phyloP scores from a whole-genome alignment of 2,113 vertebrate genomes.

The Noctilio leporinus region DNA sequence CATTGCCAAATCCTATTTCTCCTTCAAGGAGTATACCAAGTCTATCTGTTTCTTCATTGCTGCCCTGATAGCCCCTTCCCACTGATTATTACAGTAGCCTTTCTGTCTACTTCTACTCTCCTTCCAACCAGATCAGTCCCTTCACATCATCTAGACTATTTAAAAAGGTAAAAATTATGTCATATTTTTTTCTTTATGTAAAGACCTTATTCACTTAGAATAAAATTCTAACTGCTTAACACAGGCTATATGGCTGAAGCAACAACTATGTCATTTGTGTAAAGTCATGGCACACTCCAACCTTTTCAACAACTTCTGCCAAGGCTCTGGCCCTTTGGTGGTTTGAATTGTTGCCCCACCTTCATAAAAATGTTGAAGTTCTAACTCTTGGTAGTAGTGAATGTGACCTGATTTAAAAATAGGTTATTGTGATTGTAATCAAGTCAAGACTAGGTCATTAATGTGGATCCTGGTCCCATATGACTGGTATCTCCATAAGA shows the following conservation, averaged over 20 bases:
- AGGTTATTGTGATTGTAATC: neutral
- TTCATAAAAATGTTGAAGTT: neutral
- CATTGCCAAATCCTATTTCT: neutral
- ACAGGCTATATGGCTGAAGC: accelerated
- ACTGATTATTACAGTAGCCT: accelerated
- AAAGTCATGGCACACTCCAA: neutral
- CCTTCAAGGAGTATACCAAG: neutral
- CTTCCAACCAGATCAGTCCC: neutral
- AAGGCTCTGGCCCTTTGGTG: too few relatives aligned
- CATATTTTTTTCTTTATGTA: too few relatives aligned
- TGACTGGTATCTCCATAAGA: neutral
- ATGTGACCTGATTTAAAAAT: neutral
- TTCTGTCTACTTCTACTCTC: neutral
- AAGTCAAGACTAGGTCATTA: neutral
- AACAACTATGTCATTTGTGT: accelerated
- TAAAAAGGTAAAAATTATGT: neutral
- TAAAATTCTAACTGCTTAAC: neutral
- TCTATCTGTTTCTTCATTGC: accelerated
- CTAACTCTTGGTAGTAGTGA: neutral
- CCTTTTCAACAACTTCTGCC: neutral
- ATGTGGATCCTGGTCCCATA: too few relatives aligned
- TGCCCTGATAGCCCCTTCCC: neutral
- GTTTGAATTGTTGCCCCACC: neutral
- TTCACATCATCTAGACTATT: neutral
- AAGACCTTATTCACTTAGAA: neutral